A percentile compares a stretch with the other conserved stretches of the same genome.
Evolutionary conservation across 2,113 vertebrate species (phyloP).

Genomic region (Perca flavescens): DNA sequence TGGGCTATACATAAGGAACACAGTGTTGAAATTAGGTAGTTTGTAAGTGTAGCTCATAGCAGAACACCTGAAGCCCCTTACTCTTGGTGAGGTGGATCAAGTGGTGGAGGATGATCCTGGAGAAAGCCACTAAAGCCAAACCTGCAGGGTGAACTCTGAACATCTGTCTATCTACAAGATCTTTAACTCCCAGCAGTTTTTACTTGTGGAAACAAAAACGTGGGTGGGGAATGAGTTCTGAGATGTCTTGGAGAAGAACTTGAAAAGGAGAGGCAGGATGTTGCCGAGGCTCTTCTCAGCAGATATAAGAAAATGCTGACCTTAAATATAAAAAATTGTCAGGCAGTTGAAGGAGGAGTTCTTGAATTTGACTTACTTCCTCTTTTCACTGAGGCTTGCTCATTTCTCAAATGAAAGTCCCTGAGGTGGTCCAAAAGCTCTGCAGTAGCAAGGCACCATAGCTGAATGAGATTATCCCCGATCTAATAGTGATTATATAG

Average conservation of each 20-base stretch:
- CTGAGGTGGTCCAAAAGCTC: not conserved
- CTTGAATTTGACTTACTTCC: not conserved
- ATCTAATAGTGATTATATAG: not conserved
- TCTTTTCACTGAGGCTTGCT: not conserved
- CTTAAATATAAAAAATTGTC: slow-evolving; percentile 1
- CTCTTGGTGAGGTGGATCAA: not conserved
- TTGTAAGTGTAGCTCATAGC: not conserved
- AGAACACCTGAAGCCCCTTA: not conserved
- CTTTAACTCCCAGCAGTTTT: no score
- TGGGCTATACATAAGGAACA: not conserved
- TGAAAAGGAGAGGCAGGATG: not conserved
- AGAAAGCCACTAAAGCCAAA: not conserved
- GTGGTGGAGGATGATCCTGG: not conserved
- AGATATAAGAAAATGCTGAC: slow-evolving; percentile 6
- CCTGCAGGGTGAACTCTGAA: not conserved
- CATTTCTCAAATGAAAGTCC: not conserved
- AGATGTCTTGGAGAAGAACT: not conserved
- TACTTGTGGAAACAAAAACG: not conserved
- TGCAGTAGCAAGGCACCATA: not conserved
- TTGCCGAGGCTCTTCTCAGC: slow-evolving; percentile 10
- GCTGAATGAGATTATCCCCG: not conserved
- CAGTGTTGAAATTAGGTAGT: not conserved
- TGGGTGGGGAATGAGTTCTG: not conserved
- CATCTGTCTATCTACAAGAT: not conserved
- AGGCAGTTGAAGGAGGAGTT: not conserved